phyloP scores from a whole-genome alignment of 2,888 invertebrate species.

The Tetragnatha montana region DNA sequence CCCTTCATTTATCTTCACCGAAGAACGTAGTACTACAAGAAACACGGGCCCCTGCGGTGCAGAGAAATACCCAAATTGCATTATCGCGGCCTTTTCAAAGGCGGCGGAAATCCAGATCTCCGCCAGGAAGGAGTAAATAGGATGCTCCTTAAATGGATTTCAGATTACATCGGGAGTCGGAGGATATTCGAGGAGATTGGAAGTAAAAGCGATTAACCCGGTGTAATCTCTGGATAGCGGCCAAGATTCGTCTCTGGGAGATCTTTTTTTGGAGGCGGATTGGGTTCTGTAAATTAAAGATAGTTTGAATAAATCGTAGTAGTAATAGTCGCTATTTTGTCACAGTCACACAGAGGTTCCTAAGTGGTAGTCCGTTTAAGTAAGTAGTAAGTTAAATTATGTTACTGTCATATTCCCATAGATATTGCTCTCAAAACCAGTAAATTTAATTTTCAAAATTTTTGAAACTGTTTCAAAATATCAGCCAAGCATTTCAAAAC shows the following conservation, averaged over 20 bases:
- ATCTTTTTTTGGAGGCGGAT: too few relatives aligned
- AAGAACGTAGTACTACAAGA: too few relatives aligned
- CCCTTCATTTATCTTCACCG: too few relatives aligned
- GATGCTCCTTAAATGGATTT: constrained; percentile 35
- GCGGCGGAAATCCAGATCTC: neutral
- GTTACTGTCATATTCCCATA: too few relatives aligned
- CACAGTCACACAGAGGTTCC: too few relatives aligned
- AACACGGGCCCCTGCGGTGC: too few relatives aligned
- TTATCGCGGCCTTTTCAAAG: constrained; percentile 2
- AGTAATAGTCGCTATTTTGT: too few relatives aligned
- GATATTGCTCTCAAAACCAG: neutral
- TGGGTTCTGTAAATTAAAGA: too few relatives aligned
- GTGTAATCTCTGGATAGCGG: constrained; percentile 23
- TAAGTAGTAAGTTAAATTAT: too few relatives aligned
- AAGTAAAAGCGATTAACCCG: constrained; percentile 26
- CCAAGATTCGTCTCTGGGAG: neutral
- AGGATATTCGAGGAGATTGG: neutral
- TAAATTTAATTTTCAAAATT: neutral
- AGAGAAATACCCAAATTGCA: neutral
- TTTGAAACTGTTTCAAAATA: neutral
- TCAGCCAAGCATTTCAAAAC: neutral
- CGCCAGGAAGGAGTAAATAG: neutral
- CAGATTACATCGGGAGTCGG: constrained; percentile 3
- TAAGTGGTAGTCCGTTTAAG: too few relatives aligned
- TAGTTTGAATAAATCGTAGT: too few relatives aligned